Base-by-base conservation (phyloP, 2,797 vertebrate species). In the Setipinna tenuifilis region DNA sequence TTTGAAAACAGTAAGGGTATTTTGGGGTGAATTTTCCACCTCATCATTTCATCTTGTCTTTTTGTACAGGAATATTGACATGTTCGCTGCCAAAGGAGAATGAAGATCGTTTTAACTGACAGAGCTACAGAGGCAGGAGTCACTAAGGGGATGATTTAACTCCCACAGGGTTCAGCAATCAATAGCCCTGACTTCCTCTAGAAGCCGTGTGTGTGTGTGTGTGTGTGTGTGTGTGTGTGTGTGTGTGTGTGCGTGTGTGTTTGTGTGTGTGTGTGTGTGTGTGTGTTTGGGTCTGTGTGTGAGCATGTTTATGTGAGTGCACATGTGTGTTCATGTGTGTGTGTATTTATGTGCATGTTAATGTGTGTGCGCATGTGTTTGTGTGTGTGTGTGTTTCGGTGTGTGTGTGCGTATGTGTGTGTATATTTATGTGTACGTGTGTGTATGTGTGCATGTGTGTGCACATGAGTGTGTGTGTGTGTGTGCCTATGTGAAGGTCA, bases 81-180 rank as follows among this genome's bases (percentile, higher is more conserved):
- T 68, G 23, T 31, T 75, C 28, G 14, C 12, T 75, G 68, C 28
- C 68, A 14, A 75, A 75, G 35, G 68, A 75, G 68, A 75, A 75
- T 75, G 31, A 75, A 75, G 31, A 75, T 75, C 68, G 68, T 75
- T 75, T 75, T 31, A 75, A 75, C 68, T 75, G 68, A 75, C 68
- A 75, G 68, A 3, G 31, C 28, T 35, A 75, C 31, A 75, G 28
- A 35, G 68, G 68, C 28, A 35, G 68, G 68, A 75, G 68, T 75
- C 68, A 41, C 68, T 75, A 75, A 75, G 68, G 31, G 25, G 68
- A 75, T 75, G 68, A 35, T 19, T 35, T 16, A 75, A 75, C 68
- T 75, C 68, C 28, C 68, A 75, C 5, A 41, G 68, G 68, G 16
- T 75, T 41, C 28, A 75, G 16, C 16, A 31, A 75, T 75, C 68